These are phyloP conservation scores for Actinopyga echinites DNA, from an alignment of 53 echinoderm and acorn worm species.

Conservation along the genomic window DNA sequence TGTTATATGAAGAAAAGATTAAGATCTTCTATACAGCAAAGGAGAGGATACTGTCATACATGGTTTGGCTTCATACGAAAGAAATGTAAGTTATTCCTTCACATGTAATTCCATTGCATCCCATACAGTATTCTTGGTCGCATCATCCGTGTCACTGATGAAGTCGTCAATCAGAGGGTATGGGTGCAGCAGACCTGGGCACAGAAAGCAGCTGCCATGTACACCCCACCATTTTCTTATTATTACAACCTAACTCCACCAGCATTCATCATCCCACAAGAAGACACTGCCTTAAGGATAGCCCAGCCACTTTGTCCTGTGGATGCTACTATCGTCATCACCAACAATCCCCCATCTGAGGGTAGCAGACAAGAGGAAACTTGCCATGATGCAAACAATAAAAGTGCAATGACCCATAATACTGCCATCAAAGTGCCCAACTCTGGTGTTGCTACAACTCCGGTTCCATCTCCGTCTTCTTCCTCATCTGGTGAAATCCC, in stretches of 20 bases:
- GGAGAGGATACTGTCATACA: background rate
- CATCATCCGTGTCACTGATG: constrained; percentile 93
- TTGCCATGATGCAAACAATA: background rate
- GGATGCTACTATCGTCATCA: constrained; percentile 6
- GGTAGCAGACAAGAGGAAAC: background rate
- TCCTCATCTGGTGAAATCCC: constrained; percentile 77
- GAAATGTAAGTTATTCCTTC: background rate
- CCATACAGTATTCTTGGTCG: constrained; percentile 83
- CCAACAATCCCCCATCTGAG: constrained; percentile 3
- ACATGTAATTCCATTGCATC: background rate
- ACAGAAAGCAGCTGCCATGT: constrained; percentile 53
- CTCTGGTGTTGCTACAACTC: constrained; percentile 10
- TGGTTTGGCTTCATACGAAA: background rate
- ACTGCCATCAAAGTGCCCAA: constrained; percentile 36
- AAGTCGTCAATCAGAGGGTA: constrained; percentile 81
- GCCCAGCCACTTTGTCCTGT: constrained; percentile 30
- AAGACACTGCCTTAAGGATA: constrained; percentile 80
- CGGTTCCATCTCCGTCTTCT: constrained; percentile 50
- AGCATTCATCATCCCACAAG: constrained; percentile 47
- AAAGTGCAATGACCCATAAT: constrained; percentile 21
- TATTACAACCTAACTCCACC: background rate
- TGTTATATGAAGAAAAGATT: too few species aligned
- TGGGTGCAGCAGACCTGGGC: constrained; percentile 90
- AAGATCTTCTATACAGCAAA: background rate
- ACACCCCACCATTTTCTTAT: background rate